Conservation (phyloP, 2,797 vertebrate genomes). For the Coccyzus lansbergi region DNA sequence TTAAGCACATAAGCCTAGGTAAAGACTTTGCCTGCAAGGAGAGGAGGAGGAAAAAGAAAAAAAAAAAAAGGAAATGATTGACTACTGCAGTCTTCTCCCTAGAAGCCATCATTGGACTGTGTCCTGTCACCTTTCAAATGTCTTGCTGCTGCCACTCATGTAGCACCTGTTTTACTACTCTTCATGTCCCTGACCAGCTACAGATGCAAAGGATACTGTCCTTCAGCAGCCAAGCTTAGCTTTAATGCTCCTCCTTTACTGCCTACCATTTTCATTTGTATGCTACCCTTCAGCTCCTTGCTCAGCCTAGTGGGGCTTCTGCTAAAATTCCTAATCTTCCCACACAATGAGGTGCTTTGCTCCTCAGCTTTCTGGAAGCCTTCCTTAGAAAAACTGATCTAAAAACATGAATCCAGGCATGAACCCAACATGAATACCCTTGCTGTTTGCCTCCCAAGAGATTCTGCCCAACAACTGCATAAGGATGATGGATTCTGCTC, state of each 20-base stretch:
- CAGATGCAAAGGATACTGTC: fast-evolving
- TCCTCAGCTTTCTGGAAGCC: neutral
- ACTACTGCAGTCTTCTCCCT: neutral
- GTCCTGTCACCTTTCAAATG: neutral
- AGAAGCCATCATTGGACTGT: neutral
- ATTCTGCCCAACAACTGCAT: neutral
- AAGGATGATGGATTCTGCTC: neutral
- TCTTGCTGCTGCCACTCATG: neutral
- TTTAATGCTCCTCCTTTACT: neutral
- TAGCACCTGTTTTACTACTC: neutral
- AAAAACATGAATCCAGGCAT: neutral
- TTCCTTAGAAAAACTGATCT: neutral
- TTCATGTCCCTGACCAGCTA: neutral
- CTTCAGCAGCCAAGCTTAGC: neutral
- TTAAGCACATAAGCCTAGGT: neutral
- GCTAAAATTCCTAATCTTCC: neutral
- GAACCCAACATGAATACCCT: neutral
- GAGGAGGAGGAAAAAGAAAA: too few species aligned
- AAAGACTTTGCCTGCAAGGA: neutral
- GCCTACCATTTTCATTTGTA: fast-evolving
- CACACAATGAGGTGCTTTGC: fast-evolving
- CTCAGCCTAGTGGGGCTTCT: neutral
- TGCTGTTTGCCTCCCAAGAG: neutral
- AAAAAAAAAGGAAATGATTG: too few species aligned
- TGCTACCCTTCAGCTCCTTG: neutral